Base-by-base conservation (phyloP, 1,140 invertebrate genomes). In the Mya arenaria region DNA sequence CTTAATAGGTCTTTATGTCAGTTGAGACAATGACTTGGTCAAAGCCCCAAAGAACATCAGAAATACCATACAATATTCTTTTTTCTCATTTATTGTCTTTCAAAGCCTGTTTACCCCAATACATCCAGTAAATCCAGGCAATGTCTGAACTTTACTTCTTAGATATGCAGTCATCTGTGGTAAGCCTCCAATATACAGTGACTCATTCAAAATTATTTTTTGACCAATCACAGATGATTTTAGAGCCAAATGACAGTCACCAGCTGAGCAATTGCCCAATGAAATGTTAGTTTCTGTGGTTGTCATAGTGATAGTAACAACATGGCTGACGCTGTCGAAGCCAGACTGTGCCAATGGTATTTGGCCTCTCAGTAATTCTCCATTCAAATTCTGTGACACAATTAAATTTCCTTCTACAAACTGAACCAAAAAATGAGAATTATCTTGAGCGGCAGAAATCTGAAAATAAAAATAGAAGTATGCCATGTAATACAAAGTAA, bases 91-190 rank as follows among this genome's bases (percentile, higher is more conserved):
- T n/a, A n/a, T 48, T n/a, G n/a, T 10, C 10, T 48, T 10, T 58
- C 28, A 65, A 10, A 30, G 13, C 25, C 3, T 71, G 2, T 30
- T 78, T 58, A 82, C 79, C 39, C 60, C 69, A 23, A 82, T 36
- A 56, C 79, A 82, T 36, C 79, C 79, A 37, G 44, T 39, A 30
- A 48, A 82, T n/a, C 39, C 39, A 32, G 37, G 32, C 25, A 66
- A 10, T 34, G 41, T 73, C 4, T 37, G 13, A 19, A 82, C 23
- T 73, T 82, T 82, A 56, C 79, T 82, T 48, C 79, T 63, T 4
- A 82, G 44, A 58, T 73, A 82, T 8, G 79, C 68, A 25, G 79
- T 73, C 58, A 82, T 56, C 23, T 25, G 13, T n/a, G 37, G 39
- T 23, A 80, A 23, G 32, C 69, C 69, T 25, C 69, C 69, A 30